These are phyloP conservation scores for Caracal caracal DNA, from an alignment of 2,113 vertebrate genomes.

Conservation along the genomic window DNA sequence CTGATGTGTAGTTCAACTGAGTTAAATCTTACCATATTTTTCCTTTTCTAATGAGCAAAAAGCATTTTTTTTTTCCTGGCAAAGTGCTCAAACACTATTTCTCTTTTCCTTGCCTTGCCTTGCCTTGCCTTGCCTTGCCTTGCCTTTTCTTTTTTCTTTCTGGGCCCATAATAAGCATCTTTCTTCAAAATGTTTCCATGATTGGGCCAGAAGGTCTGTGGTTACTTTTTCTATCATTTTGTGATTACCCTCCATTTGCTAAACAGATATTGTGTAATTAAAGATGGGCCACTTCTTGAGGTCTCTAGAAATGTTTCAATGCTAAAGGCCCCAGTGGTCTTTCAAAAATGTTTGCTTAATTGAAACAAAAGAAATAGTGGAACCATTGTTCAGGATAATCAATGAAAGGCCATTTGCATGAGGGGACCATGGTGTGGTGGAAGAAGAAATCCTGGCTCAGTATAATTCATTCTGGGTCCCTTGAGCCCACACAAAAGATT, in stretches of 20 bases:
- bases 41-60: slow-evolving; percentile 41
- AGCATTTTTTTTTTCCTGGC: neutral
- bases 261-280: slow-evolving; percentile 53
- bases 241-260: slow-evolving; percentile 32
- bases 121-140: neutral
- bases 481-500: slow-evolving; percentile 59
- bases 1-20: neutral
- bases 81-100: slow-evolving; percentile 33
- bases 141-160: neutral
- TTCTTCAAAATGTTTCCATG: slow-evolving; percentile 45
- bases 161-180: slow-evolving; percentile 1
- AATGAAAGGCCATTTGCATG: slow-evolving; percentile 69
- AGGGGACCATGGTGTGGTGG: neutral
- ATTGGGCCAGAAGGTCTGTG: neutral
- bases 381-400: slow-evolving; percentile 62
- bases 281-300: slow-evolving; percentile 35
- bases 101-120: neutral
- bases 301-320: slow-evolving; percentile 50
- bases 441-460: slow-evolving; percentile 52
- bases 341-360: slow-evolving; percentile 67
- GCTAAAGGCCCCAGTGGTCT: slow-evolving; percentile 33
- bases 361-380: slow-evolving; percentile 67
- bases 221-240: slow-evolving; percentile 5
- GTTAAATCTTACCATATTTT: slow-evolving; percentile 37
- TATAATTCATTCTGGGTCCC: slow-evolving; percentile 44